These are phyloP conservation scores for Agonopterix alstromeriana DNA, from an alignment of 2,888 invertebrate species.

Conservation along the genomic window DNA sequence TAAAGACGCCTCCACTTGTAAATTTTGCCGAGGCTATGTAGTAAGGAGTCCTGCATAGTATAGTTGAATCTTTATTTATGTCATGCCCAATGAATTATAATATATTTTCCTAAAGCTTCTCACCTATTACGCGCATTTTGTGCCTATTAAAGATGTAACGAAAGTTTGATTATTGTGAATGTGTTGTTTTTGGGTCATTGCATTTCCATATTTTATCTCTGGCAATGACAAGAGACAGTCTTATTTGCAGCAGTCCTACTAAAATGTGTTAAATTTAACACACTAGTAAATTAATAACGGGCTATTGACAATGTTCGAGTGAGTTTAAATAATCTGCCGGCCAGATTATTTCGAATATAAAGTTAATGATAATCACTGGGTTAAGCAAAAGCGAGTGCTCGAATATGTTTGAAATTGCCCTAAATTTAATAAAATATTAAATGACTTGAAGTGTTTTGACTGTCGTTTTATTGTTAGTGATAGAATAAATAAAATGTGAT, in stretches of 20 bases:
- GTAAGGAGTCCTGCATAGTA: constrained; percentile 43
- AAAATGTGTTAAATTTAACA: constrained; percentile 17
- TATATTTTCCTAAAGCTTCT: constrained; percentile 63
- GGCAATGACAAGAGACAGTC: constrained; percentile 37
- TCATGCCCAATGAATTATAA: constrained; percentile 45
- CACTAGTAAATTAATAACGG: constrained; percentile 14
- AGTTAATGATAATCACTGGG: constrained; percentile 10
- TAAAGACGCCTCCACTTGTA: constrained; percentile 37
- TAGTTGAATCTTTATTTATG: constrained; percentile 54
- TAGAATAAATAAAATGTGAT: constrained; percentile 53
- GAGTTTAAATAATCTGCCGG: constrained; percentile 30
- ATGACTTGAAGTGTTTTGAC: constrained; percentile 54
- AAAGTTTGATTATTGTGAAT: constrained; percentile 46
- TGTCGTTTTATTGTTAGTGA: constrained; percentile 55
- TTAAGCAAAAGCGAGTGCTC: constrained; percentile 4
- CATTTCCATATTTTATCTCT: constrained; percentile 42
- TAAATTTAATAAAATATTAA: constrained; percentile 24
- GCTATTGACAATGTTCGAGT: constrained; percentile 15
- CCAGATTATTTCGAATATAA: constrained; percentile 25
- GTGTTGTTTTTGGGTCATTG: constrained; percentile 47
- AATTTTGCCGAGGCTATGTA: constrained; percentile 49
- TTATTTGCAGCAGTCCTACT: constrained; percentile 52
- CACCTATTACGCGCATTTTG: constrained; percentile 49
- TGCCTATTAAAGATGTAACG: constrained; percentile 60
- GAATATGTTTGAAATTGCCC: constrained; percentile 18